Base-by-base conservation (phyloP, 2,888 invertebrate species). In the Tetragnatha montana region DNA sequence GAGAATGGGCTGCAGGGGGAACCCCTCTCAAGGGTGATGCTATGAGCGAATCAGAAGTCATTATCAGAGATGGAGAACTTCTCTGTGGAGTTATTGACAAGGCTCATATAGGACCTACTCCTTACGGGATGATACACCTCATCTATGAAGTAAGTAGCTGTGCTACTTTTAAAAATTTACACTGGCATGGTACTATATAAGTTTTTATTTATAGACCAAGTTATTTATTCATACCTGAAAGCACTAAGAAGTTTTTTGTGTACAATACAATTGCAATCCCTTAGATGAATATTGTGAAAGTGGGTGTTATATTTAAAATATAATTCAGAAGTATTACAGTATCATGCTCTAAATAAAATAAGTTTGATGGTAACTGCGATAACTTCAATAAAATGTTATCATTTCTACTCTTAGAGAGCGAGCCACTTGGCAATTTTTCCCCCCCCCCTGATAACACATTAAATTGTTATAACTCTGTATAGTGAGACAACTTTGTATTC, bases 31-130 rank as follows among this genome's bases (percentile, higher is more conserved):
- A 71, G 4, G 91, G 80, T 4, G 91, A 93, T 47, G 91, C 92
- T 0, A 97, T 99, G 97, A 87, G 96, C 21, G 99, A 99, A 94
- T 96, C 97, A 86, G 96, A 97, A 94, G 98, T 99, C 14, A 94
- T 99, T 4, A 97, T 99, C 88, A 95, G 96, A 82, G 95, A 96
- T 73, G 98, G 99, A 10, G 97, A 99, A 94, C 95, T 99, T 70
- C 93, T 99, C 4, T 95, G 95, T 92, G 99, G 99, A 8, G 96
- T 99, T 74, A 94, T 99, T 87, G 99, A 99, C 94, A 99, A 99
- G 94, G 97, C 96, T 12, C 99, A 99, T 93, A 98, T 97, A 93
- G 99, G 99, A 17, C 97, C 99, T 2, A 98, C 99, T 0, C 96
- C 97, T 0, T 99, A 96, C 93, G 98, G 99, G 92, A 95, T 99